Conservation (phyloP, 2,797 vertebrate genomes). For the Manis crassicaudata region DNA sequence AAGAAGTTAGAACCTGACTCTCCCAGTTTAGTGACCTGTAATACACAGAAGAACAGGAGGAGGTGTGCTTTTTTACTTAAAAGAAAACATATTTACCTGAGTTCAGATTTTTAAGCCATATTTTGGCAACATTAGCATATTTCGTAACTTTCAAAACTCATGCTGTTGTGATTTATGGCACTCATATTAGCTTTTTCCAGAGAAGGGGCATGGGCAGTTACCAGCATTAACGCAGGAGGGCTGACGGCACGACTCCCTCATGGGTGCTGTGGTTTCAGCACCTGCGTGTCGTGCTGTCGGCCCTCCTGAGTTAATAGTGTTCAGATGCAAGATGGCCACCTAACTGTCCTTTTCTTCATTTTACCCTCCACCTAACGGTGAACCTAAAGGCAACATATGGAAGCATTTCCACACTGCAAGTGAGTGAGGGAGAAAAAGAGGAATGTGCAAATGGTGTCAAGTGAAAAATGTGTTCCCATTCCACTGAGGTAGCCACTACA, state of each 20-base stretch:
- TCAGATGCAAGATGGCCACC: neutral
- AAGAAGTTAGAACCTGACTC: neutral
- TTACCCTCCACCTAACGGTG: neutral
- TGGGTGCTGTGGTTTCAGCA: neutral
- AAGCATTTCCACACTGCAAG: neutral
- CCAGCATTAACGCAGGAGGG: neutral
- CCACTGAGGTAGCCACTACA: neutral
- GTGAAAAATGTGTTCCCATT: neutral
- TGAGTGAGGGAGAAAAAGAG: neutral
- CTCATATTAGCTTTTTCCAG: neutral
- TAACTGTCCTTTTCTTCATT: neutral
- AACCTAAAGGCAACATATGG: neutral
- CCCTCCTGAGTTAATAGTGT: neutral
- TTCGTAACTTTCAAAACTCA: neutral
- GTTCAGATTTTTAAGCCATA: slow-evolving; percentile 6
- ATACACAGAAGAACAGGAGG: neutral
- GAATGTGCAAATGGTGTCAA: neutral
- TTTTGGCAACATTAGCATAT: neutral
- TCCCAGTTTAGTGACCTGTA: neutral
- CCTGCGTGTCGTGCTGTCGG: no score
- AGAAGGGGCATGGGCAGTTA: neutral
- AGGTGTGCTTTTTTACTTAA: neutral
- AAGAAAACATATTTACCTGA: neutral
- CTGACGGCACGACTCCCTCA: neutral
- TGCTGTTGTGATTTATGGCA: neutral